These are phyloP conservation scores for Stenopsyche tienmushanensis DNA, from an alignment of 1,140 invertebrate genomes.

Conservation along the genomic window DNA sequence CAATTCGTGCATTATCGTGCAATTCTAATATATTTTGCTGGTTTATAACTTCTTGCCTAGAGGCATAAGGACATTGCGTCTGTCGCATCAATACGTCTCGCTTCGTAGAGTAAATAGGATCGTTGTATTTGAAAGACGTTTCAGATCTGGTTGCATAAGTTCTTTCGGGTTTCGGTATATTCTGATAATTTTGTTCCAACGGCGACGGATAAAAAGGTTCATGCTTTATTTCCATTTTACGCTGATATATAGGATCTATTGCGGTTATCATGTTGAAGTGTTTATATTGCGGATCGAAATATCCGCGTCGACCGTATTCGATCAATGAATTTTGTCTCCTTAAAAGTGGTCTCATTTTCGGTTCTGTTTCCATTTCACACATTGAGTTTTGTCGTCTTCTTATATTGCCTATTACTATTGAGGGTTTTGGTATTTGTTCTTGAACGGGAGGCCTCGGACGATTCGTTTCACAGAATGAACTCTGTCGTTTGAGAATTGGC, in stretches of 20 bases:
- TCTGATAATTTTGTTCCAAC: slow-evolving; percentile 51
- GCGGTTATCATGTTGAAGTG: slow-evolving; percentile 58
- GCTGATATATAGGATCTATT: slow-evolving; percentile 58
- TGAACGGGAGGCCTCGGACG: background rate
- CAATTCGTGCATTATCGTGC: background rate
- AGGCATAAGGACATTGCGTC: slow-evolving; percentile 36
- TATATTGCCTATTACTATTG: slow-evolving; percentile 29
- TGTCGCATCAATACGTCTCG: slow-evolving; percentile 45
- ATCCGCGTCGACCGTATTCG: slow-evolving; percentile 54
- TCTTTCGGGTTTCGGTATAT: slow-evolving; percentile 54
- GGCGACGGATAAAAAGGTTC: slow-evolving; percentile 50
- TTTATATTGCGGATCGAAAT: slow-evolving; percentile 49
- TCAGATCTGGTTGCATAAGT: slow-evolving; percentile 52
- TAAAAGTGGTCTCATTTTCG: slow-evolving; percentile 55
- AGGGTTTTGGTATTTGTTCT: background rate
- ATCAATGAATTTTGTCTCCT: slow-evolving; percentile 57
- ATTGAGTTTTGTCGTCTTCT: slow-evolving; percentile 54
- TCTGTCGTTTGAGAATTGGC: slow-evolving; percentile 55
- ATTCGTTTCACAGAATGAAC: slow-evolving; percentile 53
- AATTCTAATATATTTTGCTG: slow-evolving; percentile 23
- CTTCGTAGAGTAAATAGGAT: slow-evolving; percentile 50
- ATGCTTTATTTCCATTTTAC: slow-evolving; percentile 53
- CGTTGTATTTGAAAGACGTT: slow-evolving; percentile 45
- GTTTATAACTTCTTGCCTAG: slow-evolving; percentile 36
- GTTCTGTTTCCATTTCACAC: slow-evolving; percentile 56